Base-by-base conservation (phyloP, 1,140 invertebrate species). In the Mizuhopecten yessoensis region DNA sequence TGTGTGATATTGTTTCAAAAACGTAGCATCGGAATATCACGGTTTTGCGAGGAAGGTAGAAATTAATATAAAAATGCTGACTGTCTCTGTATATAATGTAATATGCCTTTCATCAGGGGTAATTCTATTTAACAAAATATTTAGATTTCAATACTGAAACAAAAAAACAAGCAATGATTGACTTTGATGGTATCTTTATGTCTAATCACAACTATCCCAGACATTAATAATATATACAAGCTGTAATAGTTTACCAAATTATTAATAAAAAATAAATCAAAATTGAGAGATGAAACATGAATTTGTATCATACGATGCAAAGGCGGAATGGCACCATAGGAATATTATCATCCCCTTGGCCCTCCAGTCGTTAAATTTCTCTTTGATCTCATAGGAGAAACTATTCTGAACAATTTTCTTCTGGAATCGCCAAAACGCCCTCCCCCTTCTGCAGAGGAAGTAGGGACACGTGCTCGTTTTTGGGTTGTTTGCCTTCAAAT, bases 261-360 rank as follows among this genome's bases (percentile, higher is more conserved):
- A 75, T 75, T 75, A 75, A 75, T 75, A 75, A 75, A 75, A 75
- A 75, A 75, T 75, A 75, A 75, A 75, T 75, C 57, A 75, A 75
- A 75, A 75, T 75, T 75, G 15, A 75, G 57, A 75, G 57, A 75
- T 75, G 57, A 75, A 75, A 75, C 57, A 75, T 75, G 57, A 75
- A 75, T 75, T 75, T 75, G 11, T 75, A 75, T 75, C 20, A 75
- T 75, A 17, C 57, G n/a, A 75, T 75, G 57, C 29, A 7, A 29
- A 75, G 11, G 2, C 9, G 57, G 57, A 29, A 75, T 75, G 23
- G 57, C 57, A 75, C 57, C n/a, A 29, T n/a, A 29, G 57, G 20
- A 75, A 29, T n/a, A 75, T 75, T 75, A 75, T 75, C 57, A 75
- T 75, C 23, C n/a, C n/a, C 20, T 75, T 75, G 45, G 57, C 57